Conservation (phyloP, 2,797 vertebrate genomes). For the Sebastes oblongus region DNA sequence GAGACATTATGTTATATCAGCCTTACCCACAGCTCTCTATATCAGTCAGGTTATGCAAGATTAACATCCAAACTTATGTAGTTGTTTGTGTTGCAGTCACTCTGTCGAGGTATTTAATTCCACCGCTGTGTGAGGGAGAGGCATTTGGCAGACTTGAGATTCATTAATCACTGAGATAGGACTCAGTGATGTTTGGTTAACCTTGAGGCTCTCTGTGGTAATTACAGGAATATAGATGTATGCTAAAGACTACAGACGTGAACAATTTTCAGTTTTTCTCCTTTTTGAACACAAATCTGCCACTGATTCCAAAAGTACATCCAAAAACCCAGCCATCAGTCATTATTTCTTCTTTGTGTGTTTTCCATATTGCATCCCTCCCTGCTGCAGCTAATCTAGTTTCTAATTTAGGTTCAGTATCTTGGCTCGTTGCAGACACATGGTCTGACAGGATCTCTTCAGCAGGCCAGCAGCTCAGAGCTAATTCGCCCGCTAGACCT, state of each 20-base stretch:
- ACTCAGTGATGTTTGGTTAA: constrained; percentile 36
- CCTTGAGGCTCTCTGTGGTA: constrained; percentile 7
- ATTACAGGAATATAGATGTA: constrained; percentile 3
- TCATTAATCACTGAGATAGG: constrained; percentile 34
- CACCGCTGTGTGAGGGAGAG: constrained; percentile 20
- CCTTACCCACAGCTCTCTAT: background rate
- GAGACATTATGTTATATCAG: background rate
- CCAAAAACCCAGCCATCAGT: background rate
- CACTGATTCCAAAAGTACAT: background rate
- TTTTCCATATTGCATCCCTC: background rate
- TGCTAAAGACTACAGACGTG: background rate
- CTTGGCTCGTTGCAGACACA: constrained; percentile 40
- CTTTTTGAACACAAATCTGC: background rate
- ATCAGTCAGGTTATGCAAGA: constrained; percentile 3
- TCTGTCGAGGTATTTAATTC: constrained; percentile 55
- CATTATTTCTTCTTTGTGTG: background rate
- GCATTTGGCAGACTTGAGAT: constrained; percentile 33
- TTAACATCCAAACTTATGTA: background rate
- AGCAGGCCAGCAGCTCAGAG: constrained; percentile 21
- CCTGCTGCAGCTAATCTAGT: constrained; percentile 25
- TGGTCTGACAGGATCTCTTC: constrained; percentile 12
- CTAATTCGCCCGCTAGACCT: background rate
- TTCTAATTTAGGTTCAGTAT: constrained; percentile 63
- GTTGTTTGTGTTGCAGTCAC: constrained; percentile 37
- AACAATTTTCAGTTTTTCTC: background rate